A percentile compares a stretch with the other conserved stretches of the same genome.
Conservation (phyloP, 2,113 vertebrate species). For the Tupaia chinensis region DNA sequence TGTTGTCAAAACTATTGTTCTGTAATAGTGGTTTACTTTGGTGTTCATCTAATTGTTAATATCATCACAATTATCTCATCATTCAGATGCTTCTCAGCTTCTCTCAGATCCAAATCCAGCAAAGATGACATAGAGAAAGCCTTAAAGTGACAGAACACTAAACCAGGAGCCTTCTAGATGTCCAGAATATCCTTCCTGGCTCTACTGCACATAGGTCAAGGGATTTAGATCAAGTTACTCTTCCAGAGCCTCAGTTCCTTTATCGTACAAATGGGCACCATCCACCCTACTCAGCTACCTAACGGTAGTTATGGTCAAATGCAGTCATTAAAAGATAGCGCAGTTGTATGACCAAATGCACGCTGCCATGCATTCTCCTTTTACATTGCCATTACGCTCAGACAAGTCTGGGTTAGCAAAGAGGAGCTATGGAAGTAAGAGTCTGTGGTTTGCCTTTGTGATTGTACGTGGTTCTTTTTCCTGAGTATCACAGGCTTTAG, state of each 20-base stretch:
- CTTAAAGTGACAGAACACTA: not conserved
- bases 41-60: conserved; percentile 22
- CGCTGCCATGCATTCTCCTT: not conserved
- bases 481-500: not conserved
- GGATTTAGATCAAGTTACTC: not conserved
- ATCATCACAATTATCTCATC: not conserved
- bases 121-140: not conserved
- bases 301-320: not conserved
- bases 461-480: not conserved
- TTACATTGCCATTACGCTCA: not conserved
- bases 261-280: not conserved
- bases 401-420: not conserved
- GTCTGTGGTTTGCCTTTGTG: not conserved
- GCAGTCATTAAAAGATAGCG: not conserved
- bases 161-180: not conserved
- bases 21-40: conserved; percentile 41
- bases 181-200: not conserved
- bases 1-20: conserved; percentile 30
- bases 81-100: not conserved
- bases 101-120: not conserved
- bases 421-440: not conserved
- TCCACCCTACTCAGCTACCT: not conserved
- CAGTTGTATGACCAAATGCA: not conserved
- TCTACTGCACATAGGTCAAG: not conserved
- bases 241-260: not conserved